These are phyloP conservation scores for Glossophaga mutica DNA, from an alignment of 2,797 vertebrate genomes.

Conservation along the genomic window DNA sequence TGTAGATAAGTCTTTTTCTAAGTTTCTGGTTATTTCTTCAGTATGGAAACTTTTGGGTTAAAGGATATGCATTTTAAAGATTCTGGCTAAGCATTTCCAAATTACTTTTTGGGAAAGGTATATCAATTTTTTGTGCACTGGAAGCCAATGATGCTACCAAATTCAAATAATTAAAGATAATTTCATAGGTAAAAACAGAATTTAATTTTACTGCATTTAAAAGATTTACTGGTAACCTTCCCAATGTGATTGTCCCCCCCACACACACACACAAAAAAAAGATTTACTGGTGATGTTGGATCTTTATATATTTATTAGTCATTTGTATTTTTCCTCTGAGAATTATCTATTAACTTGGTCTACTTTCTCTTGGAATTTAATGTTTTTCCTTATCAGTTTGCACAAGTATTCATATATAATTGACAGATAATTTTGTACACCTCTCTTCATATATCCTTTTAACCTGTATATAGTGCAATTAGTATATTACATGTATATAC, in stretches of 20 bases:
- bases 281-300: neutral
- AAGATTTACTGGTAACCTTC: neutral
- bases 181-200: neutral
- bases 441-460: neutral
- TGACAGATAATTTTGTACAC: neutral
- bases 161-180: neutral
- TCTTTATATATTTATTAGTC: neutral
- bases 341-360: neutral
- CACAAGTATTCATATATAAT: neutral
- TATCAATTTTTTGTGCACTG: neutral
- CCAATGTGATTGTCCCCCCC: too few relatives aligned
- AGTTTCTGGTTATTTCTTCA: neutral
- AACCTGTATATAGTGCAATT: neutral
- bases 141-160: neutral
- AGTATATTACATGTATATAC: neutral
- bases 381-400: neutral
- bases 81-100: neutral
- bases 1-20: neutral
- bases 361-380: neutral
- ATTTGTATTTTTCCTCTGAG: neutral
- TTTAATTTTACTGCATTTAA: neutral
- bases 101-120: neutral
- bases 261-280: too few relatives aligned
- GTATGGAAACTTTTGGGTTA: neutral
- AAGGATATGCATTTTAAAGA: neutral